Conservation (phyloP, 2,113 vertebrate species). For the Donacobius atricapilla region DNA sequence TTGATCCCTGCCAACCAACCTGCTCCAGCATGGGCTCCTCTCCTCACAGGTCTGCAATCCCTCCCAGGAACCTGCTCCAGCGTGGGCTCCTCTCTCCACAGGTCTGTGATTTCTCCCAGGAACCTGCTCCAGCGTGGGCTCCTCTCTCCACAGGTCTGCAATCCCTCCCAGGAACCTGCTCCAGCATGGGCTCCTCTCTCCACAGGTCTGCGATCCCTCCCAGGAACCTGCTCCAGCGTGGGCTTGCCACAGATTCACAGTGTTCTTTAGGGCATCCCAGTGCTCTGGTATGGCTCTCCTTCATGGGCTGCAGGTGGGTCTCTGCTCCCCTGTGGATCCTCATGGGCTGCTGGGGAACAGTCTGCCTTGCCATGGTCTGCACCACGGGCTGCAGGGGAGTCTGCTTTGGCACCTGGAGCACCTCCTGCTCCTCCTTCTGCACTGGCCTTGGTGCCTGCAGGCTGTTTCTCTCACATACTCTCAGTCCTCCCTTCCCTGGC, state of each 20-base stretch:
- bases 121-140: background rate
- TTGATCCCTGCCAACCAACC: background rate
- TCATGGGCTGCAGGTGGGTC: background rate
- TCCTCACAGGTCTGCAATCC: background rate
- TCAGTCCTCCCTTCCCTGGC: background rate
- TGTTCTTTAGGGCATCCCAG: background rate
- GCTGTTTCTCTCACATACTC: background rate
- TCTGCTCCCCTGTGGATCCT: background rate
- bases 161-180: background rate
- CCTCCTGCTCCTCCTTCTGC: background rate
- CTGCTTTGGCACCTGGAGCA: background rate
- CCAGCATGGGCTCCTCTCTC: background rate
- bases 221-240: background rate
- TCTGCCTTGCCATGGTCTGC: background rate
- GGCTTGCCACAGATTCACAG: background rate
- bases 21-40: background rate
- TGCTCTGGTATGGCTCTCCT: background rate
- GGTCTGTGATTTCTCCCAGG: too few species aligned
- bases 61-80: background rate
- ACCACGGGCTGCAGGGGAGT: background rate
- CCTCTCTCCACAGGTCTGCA: background rate
- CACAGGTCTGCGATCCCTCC: background rate
- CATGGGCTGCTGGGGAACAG: background rate
- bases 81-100: background rate
- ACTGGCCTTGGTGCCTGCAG: background rate